A percentile compares a stretch with the other conserved stretches of the same genome.
These are phyloP conservation scores for Rhinichthys klamathensis DNA, from an alignment of 2,113 vertebrate genomes.

Conservation along the genomic window DNA sequence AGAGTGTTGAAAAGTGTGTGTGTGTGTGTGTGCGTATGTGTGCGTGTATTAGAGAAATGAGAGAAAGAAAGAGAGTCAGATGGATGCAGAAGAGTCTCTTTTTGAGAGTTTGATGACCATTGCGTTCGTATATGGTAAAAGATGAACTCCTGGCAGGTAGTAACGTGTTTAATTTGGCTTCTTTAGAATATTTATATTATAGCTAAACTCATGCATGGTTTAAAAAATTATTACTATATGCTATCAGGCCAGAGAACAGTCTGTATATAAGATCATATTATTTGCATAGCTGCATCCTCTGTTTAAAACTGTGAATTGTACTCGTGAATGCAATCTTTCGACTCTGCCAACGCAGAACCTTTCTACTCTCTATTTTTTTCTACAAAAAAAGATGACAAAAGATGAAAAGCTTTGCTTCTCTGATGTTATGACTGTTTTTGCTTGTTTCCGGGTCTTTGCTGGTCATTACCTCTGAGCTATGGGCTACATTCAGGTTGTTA, in stretches of 20 bases:
- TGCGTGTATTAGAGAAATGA: conserved; percentile 22
- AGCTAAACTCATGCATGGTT: conserved; percentile 61
- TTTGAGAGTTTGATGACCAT: conserved; percentile 32
- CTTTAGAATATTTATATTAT: conserved; percentile 59
- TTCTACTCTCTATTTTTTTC: conserved; percentile 58
- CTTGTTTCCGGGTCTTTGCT: conserved; percentile 45
- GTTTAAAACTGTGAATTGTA: conserved; percentile 68
- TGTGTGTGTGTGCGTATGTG: background rate
- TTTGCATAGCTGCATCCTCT: conserved; percentile 65
- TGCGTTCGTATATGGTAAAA: conserved; percentile 17
- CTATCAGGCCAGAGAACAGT: conserved; percentile 52
- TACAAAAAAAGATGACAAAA: conserved; percentile 54
- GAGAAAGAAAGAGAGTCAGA: conserved; percentile 25
- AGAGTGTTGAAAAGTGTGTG: conserved; percentile 26
- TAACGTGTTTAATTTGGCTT: conserved; percentile 47
- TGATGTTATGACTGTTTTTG: conserved; percentile 61
- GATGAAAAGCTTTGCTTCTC: conserved; percentile 61
- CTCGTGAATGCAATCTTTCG: conserved; percentile 68
- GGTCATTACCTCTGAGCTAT: conserved; percentile 56
- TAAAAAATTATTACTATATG: conserved; percentile 53
- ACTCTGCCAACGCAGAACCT: conserved; percentile 60
- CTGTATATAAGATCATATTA: conserved; percentile 58
- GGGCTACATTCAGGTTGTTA: conserved; percentile 58
- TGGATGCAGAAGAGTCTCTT: conserved; percentile 32
- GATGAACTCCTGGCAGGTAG: conserved; percentile 33